Base-by-base conservation (phyloP, 2,797 vertebrate genomes). In the Hyperoplus immaculatus region DNA sequence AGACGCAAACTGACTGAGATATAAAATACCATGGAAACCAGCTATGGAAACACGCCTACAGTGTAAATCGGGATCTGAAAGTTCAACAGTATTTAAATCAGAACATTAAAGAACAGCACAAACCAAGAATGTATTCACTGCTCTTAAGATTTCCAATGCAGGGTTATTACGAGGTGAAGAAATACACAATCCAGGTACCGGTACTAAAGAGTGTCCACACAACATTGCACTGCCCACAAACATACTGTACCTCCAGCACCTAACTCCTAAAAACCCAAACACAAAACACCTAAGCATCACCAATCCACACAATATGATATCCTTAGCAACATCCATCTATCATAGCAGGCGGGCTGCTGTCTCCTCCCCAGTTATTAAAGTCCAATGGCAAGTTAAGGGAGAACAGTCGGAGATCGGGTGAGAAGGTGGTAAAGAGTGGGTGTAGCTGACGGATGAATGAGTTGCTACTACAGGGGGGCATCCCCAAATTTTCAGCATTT, bases 401-500 rank as follows among this genome's bases (percentile, higher is more conserved):
- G 57, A 72, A 83, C 36, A 71, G 50, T 41, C 73, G 63, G 45
- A 74, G 53, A 79, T 64, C 58, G 54, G 66, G 66, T 74, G 57
- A 80, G 71, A 36, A 46, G 72, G 69, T 72, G 29, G 73, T 77
- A 67, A 87, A 73, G 73, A 75, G 70, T 43, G 21, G 72, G 70
- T 78, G 73, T 56, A 41, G 71, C 65, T 84, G 87, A 89, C 78
- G 67, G 91, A 94, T 94, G 91, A 86, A 87, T 90, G 71, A 73
- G 59, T 67, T 57, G 38, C 75, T 72, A 73, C 82, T 41, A 42
- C 46, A 61, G 72, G 56, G 49, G 46, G 55, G 42, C 54, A 85
- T 87, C 85, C 80, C 38, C 72, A 77, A 66, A 79, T 89, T 92
- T 93, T 94, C 90, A 91, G 90, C 88, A 87, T 87, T 92, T 95